Conservation (phyloP, 2,888 invertebrate genomes). For the Eupithecia tripunctaria region DNA sequence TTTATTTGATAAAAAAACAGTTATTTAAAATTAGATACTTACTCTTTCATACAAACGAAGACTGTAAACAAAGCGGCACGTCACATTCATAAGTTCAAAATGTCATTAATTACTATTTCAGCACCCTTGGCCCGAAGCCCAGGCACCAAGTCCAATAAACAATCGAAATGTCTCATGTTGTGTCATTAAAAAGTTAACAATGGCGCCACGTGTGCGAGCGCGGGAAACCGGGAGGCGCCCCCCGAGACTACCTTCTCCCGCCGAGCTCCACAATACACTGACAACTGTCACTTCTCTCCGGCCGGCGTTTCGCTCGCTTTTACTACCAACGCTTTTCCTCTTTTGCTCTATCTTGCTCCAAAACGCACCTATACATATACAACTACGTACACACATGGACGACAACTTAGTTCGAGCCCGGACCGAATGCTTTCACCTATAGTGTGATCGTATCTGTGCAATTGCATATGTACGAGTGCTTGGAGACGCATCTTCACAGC, state of each 20-base stretch:
- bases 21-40: constrained; percentile 55
- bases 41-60: constrained; percentile 69
- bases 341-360: constrained; percentile 76
- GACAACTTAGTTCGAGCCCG: constrained; percentile 61
- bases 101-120: constrained; percentile 54
- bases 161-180: constrained; percentile 49
- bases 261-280: constrained; percentile 72
- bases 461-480: constrained; percentile 56
- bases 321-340: constrained; percentile 75
- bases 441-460: constrained; percentile 49
- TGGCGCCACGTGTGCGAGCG: constrained; percentile 69
- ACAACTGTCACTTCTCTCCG: constrained; percentile 70
- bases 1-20: background rate
- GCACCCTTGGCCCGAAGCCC: constrained; percentile 53
- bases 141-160: constrained; percentile 47
- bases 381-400: constrained; percentile 69
- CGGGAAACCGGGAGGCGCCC: constrained; percentile 72
- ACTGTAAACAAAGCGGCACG: constrained; percentile 61
- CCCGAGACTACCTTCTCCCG: constrained; percentile 74
- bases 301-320: constrained; percentile 72
- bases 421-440: constrained; percentile 42
- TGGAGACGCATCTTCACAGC: constrained; percentile 67
- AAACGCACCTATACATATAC: constrained; percentile 72
- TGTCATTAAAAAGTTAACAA: constrained; percentile 55
- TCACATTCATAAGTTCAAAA: constrained; percentile 73